phyloP scores from a whole-genome alignment of 1,140 invertebrate genomes.

The Pseudobourletiella spinata region DNA sequence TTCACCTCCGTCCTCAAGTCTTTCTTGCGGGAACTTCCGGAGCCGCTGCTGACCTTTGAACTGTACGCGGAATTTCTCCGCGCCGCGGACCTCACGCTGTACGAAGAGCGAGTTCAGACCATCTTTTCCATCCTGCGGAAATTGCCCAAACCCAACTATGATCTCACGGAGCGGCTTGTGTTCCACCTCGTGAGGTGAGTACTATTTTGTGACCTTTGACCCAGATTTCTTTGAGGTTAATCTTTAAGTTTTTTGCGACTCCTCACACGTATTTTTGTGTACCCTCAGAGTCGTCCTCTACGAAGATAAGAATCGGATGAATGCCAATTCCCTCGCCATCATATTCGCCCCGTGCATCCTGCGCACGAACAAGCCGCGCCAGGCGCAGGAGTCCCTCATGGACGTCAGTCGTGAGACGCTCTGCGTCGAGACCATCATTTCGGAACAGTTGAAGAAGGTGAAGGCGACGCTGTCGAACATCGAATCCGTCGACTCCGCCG shows the following conservation, averaged over 20 bases:
- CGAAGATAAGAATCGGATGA: conserved; percentile 87
- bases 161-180: conserved; percentile 82
- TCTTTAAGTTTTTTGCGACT: background rate
- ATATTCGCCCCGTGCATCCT: conserved; percentile 92
- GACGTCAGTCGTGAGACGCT: conserved; percentile 69
- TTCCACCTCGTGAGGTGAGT: conserved; percentile 76
- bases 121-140: conserved; percentile 80
- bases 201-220: background rate
- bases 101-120: conserved; percentile 69
- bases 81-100: conserved; percentile 70
- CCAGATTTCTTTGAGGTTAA: background rate
- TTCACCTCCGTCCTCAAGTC: conserved; percentile 82
- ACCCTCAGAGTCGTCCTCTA: conserved; percentile 61
- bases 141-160: conserved; percentile 78
- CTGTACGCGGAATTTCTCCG: conserved; percentile 89
- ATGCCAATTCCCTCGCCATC: conserved; percentile 77
- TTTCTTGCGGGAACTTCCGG: conserved; percentile 76
- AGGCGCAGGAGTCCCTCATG: conserved; percentile 53
- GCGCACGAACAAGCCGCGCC: conserved; percentile 70
- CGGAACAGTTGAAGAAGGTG: conserved; percentile 44
- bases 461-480: conserved; percentile 75
- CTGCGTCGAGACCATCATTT: conserved; percentile 79
- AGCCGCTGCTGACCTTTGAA: conserved; percentile 85
- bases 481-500: conserved; percentile 71
- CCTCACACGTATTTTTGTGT: conserved; percentile 7